These are phyloP conservation scores for Clepsis dumicolana DNA, from an alignment of 2,888 invertebrate species.

Conservation along the genomic window DNA sequence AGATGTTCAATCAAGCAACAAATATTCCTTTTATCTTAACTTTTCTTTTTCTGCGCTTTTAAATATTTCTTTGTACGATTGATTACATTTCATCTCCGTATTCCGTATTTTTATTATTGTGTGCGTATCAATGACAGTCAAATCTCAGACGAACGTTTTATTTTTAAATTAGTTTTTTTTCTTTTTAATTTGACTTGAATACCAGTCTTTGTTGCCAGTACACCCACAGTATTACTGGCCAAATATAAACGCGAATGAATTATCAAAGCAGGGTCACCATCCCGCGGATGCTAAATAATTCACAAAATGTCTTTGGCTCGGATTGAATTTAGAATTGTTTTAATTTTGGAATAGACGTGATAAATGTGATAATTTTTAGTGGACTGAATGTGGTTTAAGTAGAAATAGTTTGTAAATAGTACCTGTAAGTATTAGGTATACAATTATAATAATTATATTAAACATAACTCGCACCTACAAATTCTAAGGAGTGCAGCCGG, in stretches of 20 bases:
- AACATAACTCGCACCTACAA: too few species aligned
- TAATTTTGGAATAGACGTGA: background rate
- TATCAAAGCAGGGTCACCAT: conserved; percentile 38
- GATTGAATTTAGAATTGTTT: conserved; percentile 33
- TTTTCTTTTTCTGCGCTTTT: background rate
- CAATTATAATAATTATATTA: too few species aligned
- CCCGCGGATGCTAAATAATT: conserved; percentile 37
- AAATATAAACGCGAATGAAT: conserved; percentile 41
- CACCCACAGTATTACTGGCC: conserved; percentile 37
- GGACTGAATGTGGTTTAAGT: background rate
- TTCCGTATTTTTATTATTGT: background rate
- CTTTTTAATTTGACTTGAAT: conserved; percentile 21
- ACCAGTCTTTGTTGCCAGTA: conserved; percentile 33
- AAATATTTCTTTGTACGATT: background rate
- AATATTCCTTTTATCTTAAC: background rate
- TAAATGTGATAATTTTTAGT: background rate
- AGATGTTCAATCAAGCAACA: background rate
- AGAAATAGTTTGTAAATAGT: too few species aligned
- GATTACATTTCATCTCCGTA: background rate
- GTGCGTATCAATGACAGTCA: conserved; percentile 19
- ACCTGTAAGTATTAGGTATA: too few species aligned
- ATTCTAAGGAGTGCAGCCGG: too few species aligned
- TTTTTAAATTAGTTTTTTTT: too few species aligned
- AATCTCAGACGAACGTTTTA: conserved; percentile 15
- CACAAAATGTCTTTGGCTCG: conserved; percentile 21